Conservation (phyloP, 1,140 invertebrate species). For the Drosophila tani region DNA sequence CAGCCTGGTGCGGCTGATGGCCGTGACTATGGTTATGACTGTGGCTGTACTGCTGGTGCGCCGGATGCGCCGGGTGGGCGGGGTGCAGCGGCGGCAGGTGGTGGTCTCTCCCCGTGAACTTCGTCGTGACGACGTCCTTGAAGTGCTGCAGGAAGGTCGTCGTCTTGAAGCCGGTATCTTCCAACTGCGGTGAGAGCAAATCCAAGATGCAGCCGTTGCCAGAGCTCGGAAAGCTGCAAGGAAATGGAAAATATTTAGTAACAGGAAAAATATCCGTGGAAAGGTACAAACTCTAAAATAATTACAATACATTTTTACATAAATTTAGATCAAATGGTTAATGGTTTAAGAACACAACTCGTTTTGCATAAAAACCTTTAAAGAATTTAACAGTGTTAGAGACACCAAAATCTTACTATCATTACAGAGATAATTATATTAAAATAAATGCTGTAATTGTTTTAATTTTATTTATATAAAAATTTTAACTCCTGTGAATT, state of each 20-base stretch:
- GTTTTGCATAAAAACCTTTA: too few species aligned
- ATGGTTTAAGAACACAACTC: too few species aligned
- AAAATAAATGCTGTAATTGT: too few species aligned
- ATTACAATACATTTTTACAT: too few species aligned
- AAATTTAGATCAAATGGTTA: too few species aligned
- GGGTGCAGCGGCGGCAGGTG: slow-evolving; percentile 82
- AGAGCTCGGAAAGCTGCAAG: slow-evolving; percentile 67
- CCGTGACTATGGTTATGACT: slow-evolving; percentile 51
- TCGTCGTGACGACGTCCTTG: slow-evolving; percentile 85
- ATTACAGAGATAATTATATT: too few species aligned
- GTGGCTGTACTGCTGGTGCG: slow-evolving; percentile 74
- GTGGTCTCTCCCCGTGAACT: slow-evolving; percentile 84
- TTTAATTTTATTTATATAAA: too few species aligned
- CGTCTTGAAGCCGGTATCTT: slow-evolving; percentile 85
- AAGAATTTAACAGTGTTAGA: too few species aligned
- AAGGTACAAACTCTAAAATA: too few species aligned
- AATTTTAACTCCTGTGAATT: too few species aligned
- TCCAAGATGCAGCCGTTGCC: slow-evolving; percentile 76
- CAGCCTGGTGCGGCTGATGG: slow-evolving; percentile 83
- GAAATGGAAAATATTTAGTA: not conserved
- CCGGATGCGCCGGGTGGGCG: slow-evolving; percentile 59
- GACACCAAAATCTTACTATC: too few species aligned
- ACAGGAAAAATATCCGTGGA: too few species aligned
- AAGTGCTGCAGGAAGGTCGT: slow-evolving; percentile 85
- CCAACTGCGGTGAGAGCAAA: slow-evolving; percentile 80